These are phyloP conservation scores for Columba livia DNA, from an alignment of 2,113 vertebrate species.

Conservation along the genomic window DNA sequence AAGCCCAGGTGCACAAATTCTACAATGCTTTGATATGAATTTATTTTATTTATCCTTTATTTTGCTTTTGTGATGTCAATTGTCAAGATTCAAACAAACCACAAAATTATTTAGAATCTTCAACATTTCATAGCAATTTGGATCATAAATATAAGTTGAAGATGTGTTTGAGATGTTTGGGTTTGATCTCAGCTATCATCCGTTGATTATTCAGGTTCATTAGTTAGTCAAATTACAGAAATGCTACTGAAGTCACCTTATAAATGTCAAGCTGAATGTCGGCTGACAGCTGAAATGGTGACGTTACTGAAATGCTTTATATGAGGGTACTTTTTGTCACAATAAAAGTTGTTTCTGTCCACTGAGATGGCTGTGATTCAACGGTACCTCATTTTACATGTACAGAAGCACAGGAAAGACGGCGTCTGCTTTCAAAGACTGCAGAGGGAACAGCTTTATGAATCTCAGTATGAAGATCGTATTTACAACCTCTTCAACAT, in stretches of 20 bases:
- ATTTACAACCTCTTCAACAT: background rate
- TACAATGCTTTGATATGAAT: background rate
- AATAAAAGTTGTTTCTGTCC: conserved; percentile 17
- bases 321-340: background rate
- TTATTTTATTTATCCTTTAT: background rate
- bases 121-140: background rate
- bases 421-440: background rate
- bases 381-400: background rate
- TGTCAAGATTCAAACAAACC: background rate
- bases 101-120: background rate
- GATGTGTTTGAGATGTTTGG: background rate
- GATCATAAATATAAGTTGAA: background rate
- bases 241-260: conserved; percentile 37
- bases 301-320: background rate
- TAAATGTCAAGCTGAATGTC: conserved; percentile 41
- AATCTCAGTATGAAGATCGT: background rate
- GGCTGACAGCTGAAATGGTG: conserved; percentile 6
- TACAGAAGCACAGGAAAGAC: background rate
- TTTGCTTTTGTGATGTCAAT: background rate
- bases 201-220: conserved; percentile 24
- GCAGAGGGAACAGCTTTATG: background rate
- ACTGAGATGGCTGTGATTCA: background rate
- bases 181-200: background rate
- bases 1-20: background rate
- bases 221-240: conserved; percentile 19